Evolutionary conservation across 2,888 invertebrate genomes (phyloP), one percentile per base, ranked within the genome.

Genomic region (Epinotia brunnichana): DNA sequence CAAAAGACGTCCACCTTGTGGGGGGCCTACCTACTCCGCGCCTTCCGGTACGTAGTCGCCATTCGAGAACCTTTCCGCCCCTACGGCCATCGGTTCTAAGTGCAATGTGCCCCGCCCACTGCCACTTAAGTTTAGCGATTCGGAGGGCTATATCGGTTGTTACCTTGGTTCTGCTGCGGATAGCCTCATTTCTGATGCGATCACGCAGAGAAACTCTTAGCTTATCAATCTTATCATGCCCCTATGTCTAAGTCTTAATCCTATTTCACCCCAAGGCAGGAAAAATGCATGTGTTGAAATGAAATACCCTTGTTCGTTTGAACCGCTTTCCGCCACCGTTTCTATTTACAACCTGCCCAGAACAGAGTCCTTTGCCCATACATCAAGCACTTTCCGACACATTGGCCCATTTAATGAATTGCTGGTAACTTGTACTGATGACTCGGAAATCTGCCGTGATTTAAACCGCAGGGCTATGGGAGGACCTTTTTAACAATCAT

Each of bases 351-450:
- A 73, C 75, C 73, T 62, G 73, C 62, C 64, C 75, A 73, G 75
- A 77, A 77, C 77, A 82, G 78, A 81, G 80, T 81, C 81, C 81
- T 81, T 77, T 77, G 77, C 79, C 78, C 85, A 88, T 90, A 88
- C 84, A 89, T 90, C 90, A 90, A 83, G 85, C 81, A 85, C 85
- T 85, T 82, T 83, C 85, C 81, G 89, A 87, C 88, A 87, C 85
- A 85, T 86, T 82, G 85, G 83, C 78, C 84, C 84, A 82, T 85
- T 88, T 89, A 90, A 90, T 90, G 89, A 88, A 90, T 89, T 84
- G 86, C 88, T 79, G 81, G 83, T 87, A 83, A 86, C 84, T 87
- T 81, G 85, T 84, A 79, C 83, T 81, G 81, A 80, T 82, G 83
- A 79, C 79, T 80, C 83, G 80, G 83, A 78, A 86, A 86, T 86